Evolutionary conservation across 1,140 invertebrate species (phyloP), one percentile per base, ranked within the genome.

Genomic region (Trissolcus basalis): DNA sequence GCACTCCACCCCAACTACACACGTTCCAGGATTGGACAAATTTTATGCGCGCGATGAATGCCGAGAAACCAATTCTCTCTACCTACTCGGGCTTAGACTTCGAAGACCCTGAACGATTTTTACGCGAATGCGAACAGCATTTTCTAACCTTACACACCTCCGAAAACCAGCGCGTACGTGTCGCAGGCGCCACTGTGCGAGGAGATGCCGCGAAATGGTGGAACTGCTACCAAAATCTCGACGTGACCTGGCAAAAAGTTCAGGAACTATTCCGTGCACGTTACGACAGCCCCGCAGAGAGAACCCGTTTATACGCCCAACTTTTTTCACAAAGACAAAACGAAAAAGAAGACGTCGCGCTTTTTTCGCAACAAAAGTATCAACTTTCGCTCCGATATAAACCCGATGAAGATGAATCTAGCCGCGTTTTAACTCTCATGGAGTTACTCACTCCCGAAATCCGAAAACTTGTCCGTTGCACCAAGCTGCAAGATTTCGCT

Each of bases 291-390:
- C 49, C 19, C 0, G 12, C 27, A 0, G 41, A 63, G 11, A 10
- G n/a, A n/a, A 36, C 19, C 1, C 9, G 60, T 0, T 10, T 63
- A 27, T 33, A 49, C 50, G 10, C 32, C 6, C 41, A 56, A 32
- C 9, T 56, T 0, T 67, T 56, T 33, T 68, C 54, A 0, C 53
- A 51, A 12, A 50, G 35, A 51, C 64, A 68, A 32, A 27, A 1
- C 0, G 55, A 60, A 3, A 54, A 41, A 10, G 65, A 69, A 48
- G 56, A 60, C 11, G 56, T 69, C 0, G 60, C 56, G 4, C n/a
- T 60, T 0, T 69, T 69, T 12, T 11, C 60, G 0, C 8, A 69
- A 39, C 55, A 54, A 19, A 59, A 69, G 15, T 69, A 60, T 33
- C 65, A 69, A 32, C 6, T 69, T 0, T 69, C 43, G 9, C 55